Conservation (phyloP, 1,140 invertebrate genomes). For the Nomia melanderi region DNA sequence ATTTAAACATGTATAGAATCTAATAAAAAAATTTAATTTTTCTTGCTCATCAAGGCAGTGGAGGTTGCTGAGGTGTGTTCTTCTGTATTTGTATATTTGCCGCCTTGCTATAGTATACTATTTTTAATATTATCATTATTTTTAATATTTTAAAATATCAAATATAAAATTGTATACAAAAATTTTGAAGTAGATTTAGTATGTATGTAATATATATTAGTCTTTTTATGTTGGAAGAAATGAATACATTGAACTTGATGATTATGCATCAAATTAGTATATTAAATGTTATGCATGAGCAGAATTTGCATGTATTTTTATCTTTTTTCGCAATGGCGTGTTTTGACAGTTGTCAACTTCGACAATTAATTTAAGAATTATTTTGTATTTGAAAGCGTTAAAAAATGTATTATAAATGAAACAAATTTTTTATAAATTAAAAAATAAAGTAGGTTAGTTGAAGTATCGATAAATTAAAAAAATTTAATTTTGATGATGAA, state of each 20-base stretch:
- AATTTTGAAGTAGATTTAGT: slow-evolving; percentile 5
- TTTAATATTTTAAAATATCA: no score
- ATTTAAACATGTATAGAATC: slow-evolving; percentile 38
- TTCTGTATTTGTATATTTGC: slow-evolving; percentile 62
- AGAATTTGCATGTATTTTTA: slow-evolving; percentile 43
- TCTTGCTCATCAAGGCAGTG: slow-evolving; percentile 80
- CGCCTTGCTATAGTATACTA: slow-evolving; percentile 46
- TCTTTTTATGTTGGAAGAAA: background rate
- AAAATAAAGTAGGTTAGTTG: background rate
- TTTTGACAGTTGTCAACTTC: background rate
- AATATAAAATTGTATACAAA: no score
- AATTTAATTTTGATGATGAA: background rate
- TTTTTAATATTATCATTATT: slow-evolving; percentile 19
- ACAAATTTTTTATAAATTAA: background rate
- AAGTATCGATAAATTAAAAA: background rate
- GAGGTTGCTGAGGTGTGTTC: slow-evolving; percentile 83
- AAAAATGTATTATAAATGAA: background rate
- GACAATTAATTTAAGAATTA: no score
- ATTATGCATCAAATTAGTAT: slow-evolving; percentile 22
- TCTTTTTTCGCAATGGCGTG: slow-evolving; percentile 4
- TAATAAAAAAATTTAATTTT: slow-evolving; percentile 76
- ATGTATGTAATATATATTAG: slow-evolving; percentile 3
- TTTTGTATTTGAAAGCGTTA: background rate
- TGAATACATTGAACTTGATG: slow-evolving; percentile 2
- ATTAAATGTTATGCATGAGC: slow-evolving; percentile 43